Evolutionary conservation across 2,888 invertebrate genomes (phyloP), one percentile per base, ranked within the genome.

Genomic region (Sarcophaga carnaria): DNA sequence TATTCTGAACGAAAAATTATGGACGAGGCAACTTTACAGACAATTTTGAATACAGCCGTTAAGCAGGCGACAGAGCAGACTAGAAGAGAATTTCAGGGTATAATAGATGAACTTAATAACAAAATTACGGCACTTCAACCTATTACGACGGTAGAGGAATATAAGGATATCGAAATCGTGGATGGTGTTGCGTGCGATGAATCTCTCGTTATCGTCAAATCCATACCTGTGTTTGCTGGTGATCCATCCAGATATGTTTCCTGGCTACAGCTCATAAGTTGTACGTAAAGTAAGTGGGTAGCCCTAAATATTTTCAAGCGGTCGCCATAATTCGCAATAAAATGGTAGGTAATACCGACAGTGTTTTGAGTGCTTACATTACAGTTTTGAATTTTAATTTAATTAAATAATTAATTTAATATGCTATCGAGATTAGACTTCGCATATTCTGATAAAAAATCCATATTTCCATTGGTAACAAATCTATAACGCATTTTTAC

Each of bases 261-360:
- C 2, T 80, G 80, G 80, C 66, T 66, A 14, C 67, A 80, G 22
- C 77, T 78, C 45, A 78, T 85, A 14, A n/a, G 49, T 17, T 86
- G 6, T 83, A 60, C 49, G 80, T 80, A 67, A 47, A 20, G 14
- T 86, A 81, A 63, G 64, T 66, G 37, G 83, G 86, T 11, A 87
- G 86, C 27, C 74, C 81, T 1, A 86, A 80, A 63, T 83, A 87
- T 47, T 87, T 80, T 47, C 80, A 83, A 49, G 87, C 81, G 10
- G 80, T 87, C 20, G 83, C 83, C 27, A 81, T 87, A 47, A 20
- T 75, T 45, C 54, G 79, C 45, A 86, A 72, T 59, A 82, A 86
- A 75, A 49, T 84, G 2, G 59, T 27, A 25, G 87, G 79, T 2
- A 80, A 70, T 17, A 80, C 83, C 4, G 83, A 86, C 14, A 60